Percentiles rank a stretch among this genome's conserved stretches.
Evolutionary conservation across 2,797 vertebrate species (phyloP).

Genomic region (Aselliscus stoliczkanus): DNA sequence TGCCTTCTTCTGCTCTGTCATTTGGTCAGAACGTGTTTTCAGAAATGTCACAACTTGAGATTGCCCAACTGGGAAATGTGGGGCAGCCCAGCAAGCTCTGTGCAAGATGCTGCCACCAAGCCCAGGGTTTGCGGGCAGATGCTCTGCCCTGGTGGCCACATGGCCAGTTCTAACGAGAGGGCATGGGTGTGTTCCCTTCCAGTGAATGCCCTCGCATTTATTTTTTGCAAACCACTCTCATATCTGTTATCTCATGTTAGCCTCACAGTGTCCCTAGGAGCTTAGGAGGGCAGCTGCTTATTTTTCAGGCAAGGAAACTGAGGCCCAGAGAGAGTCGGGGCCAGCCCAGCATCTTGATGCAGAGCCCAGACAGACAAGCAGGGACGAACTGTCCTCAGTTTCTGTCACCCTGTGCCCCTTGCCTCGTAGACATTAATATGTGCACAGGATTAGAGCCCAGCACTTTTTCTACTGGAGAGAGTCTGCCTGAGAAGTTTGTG

Average conservation of each 20-base stretch:
- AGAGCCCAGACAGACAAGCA: neutral
- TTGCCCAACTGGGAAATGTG: neutral
- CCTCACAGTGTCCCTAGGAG: neutral
- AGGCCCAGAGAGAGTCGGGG: neutral
- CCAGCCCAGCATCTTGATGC: accelerated
- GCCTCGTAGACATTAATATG: neutral
- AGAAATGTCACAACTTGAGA: neutral
- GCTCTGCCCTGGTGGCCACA: accelerated
- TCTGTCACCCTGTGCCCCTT: accelerated
- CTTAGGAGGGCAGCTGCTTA: neutral
- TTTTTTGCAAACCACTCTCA: neutral
- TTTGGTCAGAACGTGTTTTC: neutral
- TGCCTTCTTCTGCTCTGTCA: neutral
- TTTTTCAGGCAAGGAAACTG: neutral
- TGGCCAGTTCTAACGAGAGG: neutral
- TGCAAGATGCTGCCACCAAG: neutral
- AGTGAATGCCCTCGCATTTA: neutral
- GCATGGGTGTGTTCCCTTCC: neutral
- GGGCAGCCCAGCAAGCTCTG: neutral
- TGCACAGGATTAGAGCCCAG: neutral
- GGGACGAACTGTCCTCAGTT: neutral
- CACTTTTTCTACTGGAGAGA: neutral
- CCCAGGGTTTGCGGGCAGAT: accelerated
- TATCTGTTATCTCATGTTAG: neutral
- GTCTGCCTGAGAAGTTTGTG: neutral